Evolutionary conservation across 2,888 invertebrate genomes (phyloP), one percentile per base, ranked within the genome.

Genomic region (Melipona beecheii): DNA sequence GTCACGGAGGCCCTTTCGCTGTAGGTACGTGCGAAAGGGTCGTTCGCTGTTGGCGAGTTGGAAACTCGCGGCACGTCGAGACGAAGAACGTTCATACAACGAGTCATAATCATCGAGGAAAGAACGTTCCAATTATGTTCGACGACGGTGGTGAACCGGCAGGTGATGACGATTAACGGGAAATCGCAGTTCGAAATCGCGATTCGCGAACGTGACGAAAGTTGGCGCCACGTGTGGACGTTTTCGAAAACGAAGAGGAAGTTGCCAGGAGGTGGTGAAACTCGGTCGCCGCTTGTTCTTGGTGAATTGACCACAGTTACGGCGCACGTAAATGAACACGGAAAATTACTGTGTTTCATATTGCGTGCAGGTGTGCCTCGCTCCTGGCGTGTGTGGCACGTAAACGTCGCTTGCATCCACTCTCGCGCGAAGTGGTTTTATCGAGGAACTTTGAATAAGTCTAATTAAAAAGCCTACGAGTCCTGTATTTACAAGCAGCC

Each of bases 271-370:
- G 78, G 77, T 75, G 66, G 62, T 6, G 71, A 82, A 87, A 84
- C 84, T 86, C 82, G 71, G 77, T 68, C 58, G 49, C 54, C 73
- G 84, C 66, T 80, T 76, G 43, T 60, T 60, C 19, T 36, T 49
- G 54, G 68, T 73, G 78, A 76, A 87, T 84, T 87, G 86, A 84
- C 87, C 87, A 50, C 84, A 72, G 68, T 54, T 80, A 56, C 74
- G 60, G 79, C 68, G 36, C 66, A 68, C 65, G 71, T 72, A 75
- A 73, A 81, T 79, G 78, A 86, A 70, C 81, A 73, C n/a, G 62
- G 74, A 81, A 71, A 80, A 86, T 87, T 86, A 76, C 77, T 76
- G 58, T 83, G 78, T 74, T 24, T 50, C 72, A 73, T 81, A 73
- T 78, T 69, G 66, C 72, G 54, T 75, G 54, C 80, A 76, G 64